phyloP scores from a whole-genome alignment of 1,140 invertebrate genomes.

The Aporrectodea caliginosa region DNA sequence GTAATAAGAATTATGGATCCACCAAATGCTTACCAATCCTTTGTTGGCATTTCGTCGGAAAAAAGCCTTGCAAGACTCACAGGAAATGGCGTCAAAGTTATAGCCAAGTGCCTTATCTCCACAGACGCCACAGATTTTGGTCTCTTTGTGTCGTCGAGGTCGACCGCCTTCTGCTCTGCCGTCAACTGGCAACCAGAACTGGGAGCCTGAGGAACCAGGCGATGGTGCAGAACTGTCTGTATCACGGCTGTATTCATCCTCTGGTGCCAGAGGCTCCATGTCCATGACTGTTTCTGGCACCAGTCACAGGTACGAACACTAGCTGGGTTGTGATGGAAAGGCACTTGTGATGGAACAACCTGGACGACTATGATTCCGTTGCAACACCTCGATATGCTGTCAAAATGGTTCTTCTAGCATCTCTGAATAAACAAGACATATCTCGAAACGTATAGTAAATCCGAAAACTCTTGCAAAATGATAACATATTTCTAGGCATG shows the following conservation, averaged over 20 bases:
- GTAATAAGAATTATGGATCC: too few relatives aligned
- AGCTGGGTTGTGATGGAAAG: background rate
- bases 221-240: background rate
- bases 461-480: too few relatives aligned
- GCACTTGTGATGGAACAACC: background rate
- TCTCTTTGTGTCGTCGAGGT: slow-evolving; percentile 19
- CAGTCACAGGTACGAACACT: too few relatives aligned
- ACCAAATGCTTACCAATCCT: slow-evolving; percentile 45
- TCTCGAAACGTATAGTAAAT: too few relatives aligned
- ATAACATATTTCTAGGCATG: too few relatives aligned
- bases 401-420: too few relatives aligned
- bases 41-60: slow-evolving; percentile 88
- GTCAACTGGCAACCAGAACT: background rate
- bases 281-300: background rate
- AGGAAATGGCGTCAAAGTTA: slow-evolving; percentile 94
- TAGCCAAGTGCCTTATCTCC: slow-evolving; percentile 87
- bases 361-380: too few relatives aligned
- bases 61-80: slow-evolving; percentile 96
- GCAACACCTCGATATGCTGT: too few relatives aligned
- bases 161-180: background rate
- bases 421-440: too few relatives aligned
- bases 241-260: background rate
- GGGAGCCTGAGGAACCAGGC: background rate
- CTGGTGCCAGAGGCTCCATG: background rate
- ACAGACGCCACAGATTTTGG: slow-evolving; percentile 65